Base-by-base conservation (phyloP, 2,888 invertebrate species). In the Pteria penguin region DNA sequence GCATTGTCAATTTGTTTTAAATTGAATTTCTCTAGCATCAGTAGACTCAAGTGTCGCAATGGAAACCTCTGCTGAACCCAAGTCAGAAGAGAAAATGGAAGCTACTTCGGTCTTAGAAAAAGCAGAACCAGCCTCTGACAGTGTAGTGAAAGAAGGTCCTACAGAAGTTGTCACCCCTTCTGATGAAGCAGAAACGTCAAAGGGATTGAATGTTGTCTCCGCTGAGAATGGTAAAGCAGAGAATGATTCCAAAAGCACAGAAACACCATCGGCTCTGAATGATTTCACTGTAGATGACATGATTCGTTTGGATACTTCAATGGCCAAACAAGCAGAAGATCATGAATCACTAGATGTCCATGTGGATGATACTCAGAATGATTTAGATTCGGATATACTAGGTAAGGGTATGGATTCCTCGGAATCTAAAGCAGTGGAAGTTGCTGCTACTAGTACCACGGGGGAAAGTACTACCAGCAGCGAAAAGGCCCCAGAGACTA, bases 311-410 rank as follows among this genome's bases (percentile, higher is more conserved):
- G 86, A 87, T 75, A 80, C 84, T 18, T 72, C 74, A n/a, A 79
- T 79, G 32, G 71, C 62, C n/a, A 78, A 80, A 69, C 45, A 76
- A 29, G 77, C 81, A 52, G 82, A 83, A 22, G 91, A 91, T 57
- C 90, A 90, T 80, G 89, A 89, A 68, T 91, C 92, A 14, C 86
- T 93, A 70, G 90, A 92, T 73, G 92, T 92, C n/a, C 88, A 91
- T 78, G 89, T 91, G 29, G 92, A 92, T 76, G 92, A 92, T 74
- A 90, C 90, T 1, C 89, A 91, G 79, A 91, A 90, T 81, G 91
- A 92, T 74, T 84, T 92, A 11, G 92, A 92, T 85, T 88, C 88
- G 72, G 91, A 91, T 77, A 84, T 91, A 3, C 75, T 87, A 18
- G 45, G 65, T 67, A 75, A 33, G 32, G 62, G 66, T 55, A 58